A percentile compares a stretch with the other conserved stretches of the same genome.
These are phyloP conservation scores for Brachionus plicatilis DNA, from an alignment of 1,140 invertebrate genomes.

Conservation along the genomic window DNA sequence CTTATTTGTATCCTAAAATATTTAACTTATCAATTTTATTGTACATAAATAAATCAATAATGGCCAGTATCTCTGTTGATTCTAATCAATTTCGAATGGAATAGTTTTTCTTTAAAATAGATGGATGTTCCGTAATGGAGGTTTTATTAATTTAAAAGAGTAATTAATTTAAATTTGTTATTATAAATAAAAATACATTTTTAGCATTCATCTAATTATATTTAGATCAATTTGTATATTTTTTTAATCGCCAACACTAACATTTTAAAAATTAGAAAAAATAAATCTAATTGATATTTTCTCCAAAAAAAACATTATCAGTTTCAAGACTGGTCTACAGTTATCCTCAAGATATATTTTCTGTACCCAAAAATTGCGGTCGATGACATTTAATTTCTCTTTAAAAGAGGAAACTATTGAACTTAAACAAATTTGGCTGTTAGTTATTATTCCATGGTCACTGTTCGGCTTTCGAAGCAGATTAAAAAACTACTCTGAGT, in stretches of 20 bases:
- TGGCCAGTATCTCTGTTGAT: not conserved
- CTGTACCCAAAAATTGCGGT: not conserved
- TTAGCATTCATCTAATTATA: not conserved
- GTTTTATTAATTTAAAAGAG: not conserved
- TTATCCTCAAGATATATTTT: not conserved
- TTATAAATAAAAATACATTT: not conserved
- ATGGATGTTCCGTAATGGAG: not conserved
- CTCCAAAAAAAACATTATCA: conserved; percentile 2
- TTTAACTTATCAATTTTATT: conserved; percentile 4
- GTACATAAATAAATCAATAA: conserved; percentile 29
- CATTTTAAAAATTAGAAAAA: not conserved
- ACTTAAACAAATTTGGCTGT: not conserved
- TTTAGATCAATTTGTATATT: not conserved
- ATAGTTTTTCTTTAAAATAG: not conserved
- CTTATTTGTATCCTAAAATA: not conserved
- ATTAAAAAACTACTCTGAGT: not conserved
- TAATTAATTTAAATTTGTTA: conserved; percentile 5
- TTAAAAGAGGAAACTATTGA: not conserved
- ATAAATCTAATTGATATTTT: conserved; percentile 2
- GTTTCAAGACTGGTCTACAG: not conserved
- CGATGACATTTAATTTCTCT: not conserved
- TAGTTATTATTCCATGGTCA: conserved; percentile 4
- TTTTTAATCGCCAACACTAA: not conserved
- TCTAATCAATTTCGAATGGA: not conserved
- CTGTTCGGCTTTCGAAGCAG: not conserved